Percentiles rank a stretch among this genome's conserved stretches.
These are phyloP conservation scores for Cuniculus paca DNA, from an alignment of 2,797 vertebrate species.

Conservation along the genomic window DNA sequence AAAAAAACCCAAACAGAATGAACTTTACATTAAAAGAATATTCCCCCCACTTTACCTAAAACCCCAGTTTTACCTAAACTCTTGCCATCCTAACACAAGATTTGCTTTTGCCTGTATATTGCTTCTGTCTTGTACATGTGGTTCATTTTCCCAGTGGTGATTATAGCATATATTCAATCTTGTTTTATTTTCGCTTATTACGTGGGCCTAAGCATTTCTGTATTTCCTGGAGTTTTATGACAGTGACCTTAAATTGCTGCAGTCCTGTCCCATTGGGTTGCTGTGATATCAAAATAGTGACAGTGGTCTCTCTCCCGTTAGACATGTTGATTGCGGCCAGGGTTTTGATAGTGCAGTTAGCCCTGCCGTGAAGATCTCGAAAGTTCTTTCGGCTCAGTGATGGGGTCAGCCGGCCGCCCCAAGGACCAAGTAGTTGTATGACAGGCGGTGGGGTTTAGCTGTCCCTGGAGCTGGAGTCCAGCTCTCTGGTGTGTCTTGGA, in stretches of 20 bases:
- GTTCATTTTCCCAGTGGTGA: not conserved
- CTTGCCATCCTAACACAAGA: not conserved
- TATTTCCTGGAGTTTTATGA: not conserved
- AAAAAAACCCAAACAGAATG: not conserved
- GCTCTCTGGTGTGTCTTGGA: not conserved
- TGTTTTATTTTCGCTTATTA: not conserved
- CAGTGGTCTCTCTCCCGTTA: not conserved
- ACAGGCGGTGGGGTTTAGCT: not conserved
- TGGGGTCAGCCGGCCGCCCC: not conserved
- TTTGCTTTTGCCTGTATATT: not conserved
- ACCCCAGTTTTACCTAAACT: not conserved
- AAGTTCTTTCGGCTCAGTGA: not conserved
- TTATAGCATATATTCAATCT: not conserved
- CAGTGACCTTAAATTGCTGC: not conserved
- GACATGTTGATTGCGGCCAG: not conserved
- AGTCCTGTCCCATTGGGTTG: not conserved
- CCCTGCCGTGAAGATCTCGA: not conserved
- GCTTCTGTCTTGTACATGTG: not conserved
- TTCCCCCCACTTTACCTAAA: not conserved
- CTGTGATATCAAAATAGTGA: not conserved
- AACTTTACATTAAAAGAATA: not conserved
- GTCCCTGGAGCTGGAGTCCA: not conserved
- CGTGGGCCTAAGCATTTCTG: not conserved
- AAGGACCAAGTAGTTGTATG: not conserved
- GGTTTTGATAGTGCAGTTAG: not conserved